phyloP scores from a whole-genome alignment of 2,113 vertebrate genomes.

The Chlorodrepanis virens region DNA sequence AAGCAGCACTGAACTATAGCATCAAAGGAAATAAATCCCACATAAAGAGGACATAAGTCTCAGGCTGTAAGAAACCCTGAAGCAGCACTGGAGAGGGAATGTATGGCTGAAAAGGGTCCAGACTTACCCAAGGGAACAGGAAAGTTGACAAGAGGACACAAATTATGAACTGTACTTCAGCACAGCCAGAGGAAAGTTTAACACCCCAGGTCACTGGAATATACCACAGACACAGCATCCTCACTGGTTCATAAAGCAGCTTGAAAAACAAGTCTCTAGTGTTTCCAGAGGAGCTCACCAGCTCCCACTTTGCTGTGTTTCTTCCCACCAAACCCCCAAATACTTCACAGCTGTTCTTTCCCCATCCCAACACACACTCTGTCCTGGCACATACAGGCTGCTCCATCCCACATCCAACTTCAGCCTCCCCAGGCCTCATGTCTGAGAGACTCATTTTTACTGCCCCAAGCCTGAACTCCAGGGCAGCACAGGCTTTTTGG shows the following conservation, averaged over 20 bases:
- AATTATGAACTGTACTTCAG: neutral
- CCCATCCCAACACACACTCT: neutral
- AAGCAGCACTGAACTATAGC: neutral
- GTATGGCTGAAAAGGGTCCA: neutral
- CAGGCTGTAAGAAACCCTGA: neutral
- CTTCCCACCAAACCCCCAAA: neutral
- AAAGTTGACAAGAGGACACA: neutral
- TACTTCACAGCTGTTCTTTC: neutral
- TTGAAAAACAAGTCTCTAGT: neutral
- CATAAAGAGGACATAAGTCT: neutral
- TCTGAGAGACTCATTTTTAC: neutral
- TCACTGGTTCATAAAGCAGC: neutral
- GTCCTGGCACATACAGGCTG: neutral
- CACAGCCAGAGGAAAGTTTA: neutral
- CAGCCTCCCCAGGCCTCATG: rapidly evolving
- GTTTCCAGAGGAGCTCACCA: neutral
- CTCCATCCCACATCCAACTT: neutral
- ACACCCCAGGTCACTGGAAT: neutral
- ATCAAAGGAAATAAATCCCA: neutral
- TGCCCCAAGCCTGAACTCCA: neutral
- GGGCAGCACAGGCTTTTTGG: neutral
- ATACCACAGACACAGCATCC: neutral
- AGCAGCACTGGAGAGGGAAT: neutral
- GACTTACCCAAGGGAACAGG: neutral
- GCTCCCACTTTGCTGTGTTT: neutral